Conservation (phyloP, 1,140 invertebrate species). For the Aphelinus certus region DNA sequence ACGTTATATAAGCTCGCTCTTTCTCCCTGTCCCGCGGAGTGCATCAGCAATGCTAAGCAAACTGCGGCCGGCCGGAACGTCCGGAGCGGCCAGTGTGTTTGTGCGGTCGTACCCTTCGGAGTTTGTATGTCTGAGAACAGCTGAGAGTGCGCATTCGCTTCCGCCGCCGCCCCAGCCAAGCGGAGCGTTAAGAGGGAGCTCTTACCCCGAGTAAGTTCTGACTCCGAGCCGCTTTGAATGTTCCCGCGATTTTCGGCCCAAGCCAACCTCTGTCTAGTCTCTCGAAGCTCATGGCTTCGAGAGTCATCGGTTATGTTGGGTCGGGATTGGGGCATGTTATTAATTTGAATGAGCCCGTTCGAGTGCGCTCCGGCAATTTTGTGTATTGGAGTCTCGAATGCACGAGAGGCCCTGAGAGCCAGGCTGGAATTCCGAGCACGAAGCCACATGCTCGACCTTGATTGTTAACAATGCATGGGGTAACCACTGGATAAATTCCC, state of each 20-base stretch:
- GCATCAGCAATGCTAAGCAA: constrained; percentile 65
- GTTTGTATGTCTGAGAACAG: not conserved
- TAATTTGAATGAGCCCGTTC: constrained; percentile 7
- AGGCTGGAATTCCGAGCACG: no score
- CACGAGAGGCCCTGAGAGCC: no score
- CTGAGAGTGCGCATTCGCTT: not conserved
- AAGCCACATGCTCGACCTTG: no score
- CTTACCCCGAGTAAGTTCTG: constrained; percentile 18
- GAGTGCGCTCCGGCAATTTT: not conserved
- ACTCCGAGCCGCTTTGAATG: not conserved
- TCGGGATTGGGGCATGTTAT: not conserved
- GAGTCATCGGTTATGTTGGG: no score
- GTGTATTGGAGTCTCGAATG: no score
- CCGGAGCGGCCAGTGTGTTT: not conserved
- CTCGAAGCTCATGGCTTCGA: no score
- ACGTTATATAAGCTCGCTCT: constrained; percentile 10
- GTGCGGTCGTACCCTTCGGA: not conserved
- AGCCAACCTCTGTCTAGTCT: no score
- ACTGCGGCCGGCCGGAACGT: constrained; percentile 44
- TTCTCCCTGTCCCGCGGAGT: constrained; percentile 38
- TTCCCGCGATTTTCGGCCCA: not conserved
- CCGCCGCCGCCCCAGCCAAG: no score
- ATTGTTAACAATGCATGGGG: no score
- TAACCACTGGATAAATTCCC: no score
- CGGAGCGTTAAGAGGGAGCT: constrained; percentile 9